Evolutionary conservation across 2,797 vertebrate genomes (phyloP), one percentile per base, ranked within the genome.

Genomic region (Choloepus didactylus): DNA sequence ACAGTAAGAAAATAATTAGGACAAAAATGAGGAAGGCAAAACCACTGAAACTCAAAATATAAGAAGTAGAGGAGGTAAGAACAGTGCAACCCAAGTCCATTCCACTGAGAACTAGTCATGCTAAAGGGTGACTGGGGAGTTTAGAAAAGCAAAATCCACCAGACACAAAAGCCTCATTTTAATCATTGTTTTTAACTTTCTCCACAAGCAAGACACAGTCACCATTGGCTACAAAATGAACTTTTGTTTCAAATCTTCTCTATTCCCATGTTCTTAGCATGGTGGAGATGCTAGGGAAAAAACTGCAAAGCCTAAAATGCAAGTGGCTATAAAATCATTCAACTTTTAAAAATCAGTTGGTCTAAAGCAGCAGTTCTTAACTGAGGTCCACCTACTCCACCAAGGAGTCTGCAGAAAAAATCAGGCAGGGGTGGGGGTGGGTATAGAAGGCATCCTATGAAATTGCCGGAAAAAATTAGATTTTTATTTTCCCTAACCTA

Each of bases 221-320:
- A 46, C 15, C 64, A 88, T 29, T 86, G 46, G 64, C 31, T 82
- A 76, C 87, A 95, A 96, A 95, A 87, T 25, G 9, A 54, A 88
- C 56, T 92, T 84, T 89, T 80, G 72, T 66, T 84, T 94, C 81
- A n/a, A 29, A 84, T 94, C 35, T 81, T 95, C 79, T 80, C 73
- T 89, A 31, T 27, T 51, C 14, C 35, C 38, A 67, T 87, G 41
- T 41, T 76, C 46, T 86, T 73, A 72, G 64, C 38, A 77, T 69
- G 18, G 35, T 38, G 7, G 73, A 87, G 23, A 93, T 49, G 29
- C 10, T 86, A 62, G 54, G 54, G 3, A 89, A 85, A 75, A 79
- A 5, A 80, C 0, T 54, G 51, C 41, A 86, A 92, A 93, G 16
- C n/a, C 67, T 46, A 51, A 83, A 62, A 82, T 4, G 16, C 31